Evolutionary conservation across 2,797 vertebrate species (phyloP).

Genomic region (Propithecus perrieri): DNA sequence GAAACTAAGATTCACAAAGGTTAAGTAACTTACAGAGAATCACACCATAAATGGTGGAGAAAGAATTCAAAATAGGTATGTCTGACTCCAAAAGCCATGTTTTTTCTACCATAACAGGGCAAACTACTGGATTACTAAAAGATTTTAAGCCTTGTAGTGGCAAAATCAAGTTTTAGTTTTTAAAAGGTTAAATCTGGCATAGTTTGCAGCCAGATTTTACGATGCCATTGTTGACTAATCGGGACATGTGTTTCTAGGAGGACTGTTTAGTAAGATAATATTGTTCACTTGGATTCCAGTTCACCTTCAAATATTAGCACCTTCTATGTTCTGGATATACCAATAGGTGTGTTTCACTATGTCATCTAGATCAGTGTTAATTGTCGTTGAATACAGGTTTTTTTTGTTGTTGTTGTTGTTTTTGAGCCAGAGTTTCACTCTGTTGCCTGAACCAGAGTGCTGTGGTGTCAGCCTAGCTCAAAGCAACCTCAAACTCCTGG

Average conservation of each 20-base stretch:
- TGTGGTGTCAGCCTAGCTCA: too few species aligned
- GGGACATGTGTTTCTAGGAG: background rate
- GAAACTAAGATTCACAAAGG: background rate
- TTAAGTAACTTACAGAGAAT: background rate
- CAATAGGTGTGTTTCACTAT: background rate
- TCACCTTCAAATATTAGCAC: background rate
- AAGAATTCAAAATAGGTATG: background rate
- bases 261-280: background rate
- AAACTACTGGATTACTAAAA: background rate
- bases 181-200: background rate
- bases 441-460: too few species aligned
- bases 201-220: background rate
- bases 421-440: too few species aligned
- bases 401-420: too few species aligned
- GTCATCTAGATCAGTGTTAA: background rate
- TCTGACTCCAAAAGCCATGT: background rate
- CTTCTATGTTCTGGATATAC: background rate
- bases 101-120: background rate
- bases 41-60: background rate
- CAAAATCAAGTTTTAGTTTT: background rate
- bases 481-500: too few species aligned
- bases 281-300: background rate
- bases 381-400: background rate
- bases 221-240: background rate
- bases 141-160: background rate